Base-by-base conservation (phyloP, 2,113 vertebrate genomes). In the Cyprinodon tularosa region DNA sequence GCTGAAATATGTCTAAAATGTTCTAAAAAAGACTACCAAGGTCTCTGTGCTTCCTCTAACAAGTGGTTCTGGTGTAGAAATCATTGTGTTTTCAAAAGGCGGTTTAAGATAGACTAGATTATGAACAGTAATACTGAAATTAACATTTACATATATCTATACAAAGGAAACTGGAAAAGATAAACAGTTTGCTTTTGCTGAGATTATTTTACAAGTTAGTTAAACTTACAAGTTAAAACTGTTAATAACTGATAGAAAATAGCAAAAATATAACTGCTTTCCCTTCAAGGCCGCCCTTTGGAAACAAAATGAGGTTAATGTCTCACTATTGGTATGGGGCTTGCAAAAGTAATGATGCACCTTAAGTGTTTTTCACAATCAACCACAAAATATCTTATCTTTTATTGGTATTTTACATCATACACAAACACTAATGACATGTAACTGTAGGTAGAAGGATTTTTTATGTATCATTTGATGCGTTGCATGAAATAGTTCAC, bases 41-140 rank as follows among this genome's bases (percentile, higher is more conserved):
- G 14, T 70, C 12, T 36, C 20, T 42, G 20, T 62, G 37, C 69
- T 66, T 77, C 2, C 0, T 66, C 74, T 79, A 78, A 85, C 82
- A 63, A 60, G 69, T 38, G 82, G 68, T 80, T 68, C 63, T 80
- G 65, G 80, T 68, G 76, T 69, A 45, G 66, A 76, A 62, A 65
- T 70, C 66, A 67, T 42, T n/a, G 0, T 62, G 61, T 89, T 76
- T 84, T 86, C 78, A 70, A 72, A 81, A 45, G 1, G 76, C 84
- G 83, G 42, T 67, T 64, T 48, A 83, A 75, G 12, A 61, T 78
- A 47, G 47, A 44, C 38, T 44, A 22, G 22, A 22, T n/a, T 9
- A 53, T 53, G 5, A 53, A 57, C 22, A 66, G 40, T 4, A 40
- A n/a, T 4, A 13, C 20, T 3, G n/a, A 65, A 40, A 64, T 15